A percentile compares a stretch with the other conserved stretches of the same genome.
Conservation (phyloP, 2,113 vertebrate genomes). For the Syngnathus floridae region DNA sequence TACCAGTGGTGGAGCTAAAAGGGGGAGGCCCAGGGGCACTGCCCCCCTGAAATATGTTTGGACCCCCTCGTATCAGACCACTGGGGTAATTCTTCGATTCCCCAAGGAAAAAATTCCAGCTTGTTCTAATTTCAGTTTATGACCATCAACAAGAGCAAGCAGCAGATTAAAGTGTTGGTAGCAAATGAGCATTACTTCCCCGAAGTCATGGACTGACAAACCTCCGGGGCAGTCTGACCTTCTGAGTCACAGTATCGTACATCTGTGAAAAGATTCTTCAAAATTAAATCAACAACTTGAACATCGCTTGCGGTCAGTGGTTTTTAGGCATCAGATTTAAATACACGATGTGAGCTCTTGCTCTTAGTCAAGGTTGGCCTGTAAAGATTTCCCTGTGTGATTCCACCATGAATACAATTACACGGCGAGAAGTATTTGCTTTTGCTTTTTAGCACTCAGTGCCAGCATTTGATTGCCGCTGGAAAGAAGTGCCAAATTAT, state of each 20-base stretch:
- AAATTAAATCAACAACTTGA: constrained; percentile 9
- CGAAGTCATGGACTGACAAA: constrained; percentile 26
- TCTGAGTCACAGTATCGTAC: constrained; percentile 17
- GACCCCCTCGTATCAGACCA: too few relatives aligned
- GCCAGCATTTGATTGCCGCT: constrained; percentile 10
- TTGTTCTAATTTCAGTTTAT: constrained; percentile 33
- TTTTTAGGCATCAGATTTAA: constrained; percentile 17
- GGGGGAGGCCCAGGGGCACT: too few relatives aligned
- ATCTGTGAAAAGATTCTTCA: constrained; percentile 1
- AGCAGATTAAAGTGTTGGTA: constrained; percentile 28
- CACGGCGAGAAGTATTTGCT: constrained; percentile 29
- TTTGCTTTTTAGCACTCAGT: constrained; percentile 19
- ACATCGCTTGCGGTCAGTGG: constrained; percentile 15
- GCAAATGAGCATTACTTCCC: constrained; percentile 38
- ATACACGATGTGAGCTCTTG: constrained; percentile 13
- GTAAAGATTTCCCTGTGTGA: background rate
- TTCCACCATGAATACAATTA: background rate
- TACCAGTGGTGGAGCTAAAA: too few relatives aligned
- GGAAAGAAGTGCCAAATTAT: constrained; percentile 11
- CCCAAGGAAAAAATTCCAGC: background rate
- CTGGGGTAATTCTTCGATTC: too few relatives aligned
- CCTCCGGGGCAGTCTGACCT: constrained; percentile 18
- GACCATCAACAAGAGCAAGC: constrained; percentile 40
- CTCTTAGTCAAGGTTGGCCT: constrained; percentile 7
- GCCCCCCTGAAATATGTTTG: too few relatives aligned